phyloP scores from a whole-genome alignment of 2,797 vertebrate genomes.

The Brachyrhaphis roseni region DNA sequence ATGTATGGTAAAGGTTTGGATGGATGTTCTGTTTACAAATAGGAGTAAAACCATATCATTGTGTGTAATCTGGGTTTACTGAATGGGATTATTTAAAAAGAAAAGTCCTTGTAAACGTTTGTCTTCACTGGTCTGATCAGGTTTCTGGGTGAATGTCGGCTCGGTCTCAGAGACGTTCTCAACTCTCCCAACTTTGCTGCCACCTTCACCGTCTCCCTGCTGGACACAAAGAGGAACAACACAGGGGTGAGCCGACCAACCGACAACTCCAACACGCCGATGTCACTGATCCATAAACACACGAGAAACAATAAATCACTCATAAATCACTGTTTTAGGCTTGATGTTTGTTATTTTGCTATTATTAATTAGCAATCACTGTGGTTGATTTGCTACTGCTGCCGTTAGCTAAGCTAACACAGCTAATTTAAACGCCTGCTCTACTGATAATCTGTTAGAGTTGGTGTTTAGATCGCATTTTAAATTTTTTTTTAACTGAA shows the following conservation, averaged over 20 bases:
- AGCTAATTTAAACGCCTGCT: no score
- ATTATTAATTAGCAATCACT: no score
- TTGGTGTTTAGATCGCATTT: no score
- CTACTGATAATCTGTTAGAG: no score
- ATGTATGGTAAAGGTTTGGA: not conserved
- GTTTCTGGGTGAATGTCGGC: conserved; percentile 88
- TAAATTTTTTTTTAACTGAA: no score
- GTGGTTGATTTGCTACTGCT: no score
- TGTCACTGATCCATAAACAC: conserved; percentile 4
- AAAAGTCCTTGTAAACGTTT: not conserved
- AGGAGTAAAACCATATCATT: not conserved
- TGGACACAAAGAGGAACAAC: conserved; percentile 89
- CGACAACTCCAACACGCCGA: not conserved
- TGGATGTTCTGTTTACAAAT: not conserved
- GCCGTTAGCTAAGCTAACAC: no score
- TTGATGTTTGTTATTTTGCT: no score
- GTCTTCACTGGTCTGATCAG: conserved; percentile 60
- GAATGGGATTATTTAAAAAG: not conserved
- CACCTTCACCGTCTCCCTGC: conserved; percentile 86
- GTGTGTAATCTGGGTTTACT: not conserved
- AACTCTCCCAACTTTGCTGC: conserved; percentile 85
- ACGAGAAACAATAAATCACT: conserved; percentile 27
- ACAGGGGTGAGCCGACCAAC: conserved; percentile 83
- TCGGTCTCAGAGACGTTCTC: conserved; percentile 87
- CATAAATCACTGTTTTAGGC: no score